Evolutionary conservation across 2,113 vertebrate species (phyloP).

Genomic region (Carollia perspicillata): DNA sequence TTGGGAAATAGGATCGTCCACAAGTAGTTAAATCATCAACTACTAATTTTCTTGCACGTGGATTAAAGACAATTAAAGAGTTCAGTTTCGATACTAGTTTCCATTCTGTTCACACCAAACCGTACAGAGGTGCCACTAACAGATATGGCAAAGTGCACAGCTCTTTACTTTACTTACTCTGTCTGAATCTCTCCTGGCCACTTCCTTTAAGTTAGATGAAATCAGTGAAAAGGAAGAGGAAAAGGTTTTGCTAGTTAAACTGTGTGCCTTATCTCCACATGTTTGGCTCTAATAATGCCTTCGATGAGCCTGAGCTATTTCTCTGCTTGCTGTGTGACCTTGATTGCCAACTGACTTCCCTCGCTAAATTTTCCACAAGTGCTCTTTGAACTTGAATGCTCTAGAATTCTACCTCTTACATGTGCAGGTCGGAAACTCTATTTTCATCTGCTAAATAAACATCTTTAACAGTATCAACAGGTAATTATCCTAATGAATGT

Average conservation of each 20-base stretch:
- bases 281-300: background rate
- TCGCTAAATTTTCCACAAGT: background rate
- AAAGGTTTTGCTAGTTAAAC: background rate
- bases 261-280: background rate
- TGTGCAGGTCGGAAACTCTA: background rate
- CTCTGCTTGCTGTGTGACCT: background rate
- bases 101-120: background rate
- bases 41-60: background rate
- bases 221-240: background rate
- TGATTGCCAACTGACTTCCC: background rate
- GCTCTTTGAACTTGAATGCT: background rate
- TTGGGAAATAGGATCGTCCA: background rate
- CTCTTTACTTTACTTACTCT: background rate
- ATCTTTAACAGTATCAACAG: background rate
- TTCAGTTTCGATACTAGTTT: background rate
- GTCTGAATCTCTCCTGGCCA: background rate
- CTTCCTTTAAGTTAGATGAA: background rate
- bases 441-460: conserved; percentile 46
- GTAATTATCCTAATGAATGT: background rate
- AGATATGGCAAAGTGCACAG: background rate
- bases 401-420: background rate
- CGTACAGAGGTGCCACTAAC: no score
- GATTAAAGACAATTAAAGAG: background rate
- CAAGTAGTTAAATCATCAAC: background rate
- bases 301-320: background rate